Evolutionary conservation across 2,113 vertebrate species (phyloP), one percentile per base, ranked within the genome.

Genomic region (Lycaon pictus): DNA sequence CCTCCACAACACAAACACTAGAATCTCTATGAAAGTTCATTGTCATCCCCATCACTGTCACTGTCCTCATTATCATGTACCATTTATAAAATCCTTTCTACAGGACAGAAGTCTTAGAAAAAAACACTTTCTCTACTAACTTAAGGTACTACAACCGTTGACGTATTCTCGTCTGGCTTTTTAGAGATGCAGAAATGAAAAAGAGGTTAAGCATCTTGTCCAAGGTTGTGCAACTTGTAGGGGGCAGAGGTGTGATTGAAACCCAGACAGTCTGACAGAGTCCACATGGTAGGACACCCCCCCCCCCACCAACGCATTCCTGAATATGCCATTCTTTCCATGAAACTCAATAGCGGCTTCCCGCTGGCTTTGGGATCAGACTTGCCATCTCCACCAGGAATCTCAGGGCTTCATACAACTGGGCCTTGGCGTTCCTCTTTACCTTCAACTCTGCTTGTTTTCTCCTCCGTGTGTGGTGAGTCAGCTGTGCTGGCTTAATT

Each of bases 181-280:
- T 84, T 25, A 93, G n/a, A 96, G 63, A 83, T 6, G 6, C 48
- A 71, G 48, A 84, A 79, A 51, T 88, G 48, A 88, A 82, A 85
- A n/a, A 82, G 65, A 92, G 7, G 4, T 9, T 84, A n/a, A 80
- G 12, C 35, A 37, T 77, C 32, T 82, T 65, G 3, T 67, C 37
- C 55, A 82, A 65, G 10, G 63, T n/a, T 84, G 22, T 16, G 6
- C 5, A 65, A 51, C 58, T 76, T 77, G 8, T 3, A 35, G 25
- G 11, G 7, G 19, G 11, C 5, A 11, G 2, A 37, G 82, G 7
- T 63, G 2, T 13, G n/a, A 55, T 58, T 77, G 20, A 63, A 81
- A 51, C 10, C 15, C 51, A 29, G 43, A 3, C 1, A 84, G 1
- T 43, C 12, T 7, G 35, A 51, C 3, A 32, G 29, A 79, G 15